These are phyloP conservation scores for Microcebus ravelobensis DNA, from an alignment of 2,113 vertebrate species.

Conservation along the genomic window DNA sequence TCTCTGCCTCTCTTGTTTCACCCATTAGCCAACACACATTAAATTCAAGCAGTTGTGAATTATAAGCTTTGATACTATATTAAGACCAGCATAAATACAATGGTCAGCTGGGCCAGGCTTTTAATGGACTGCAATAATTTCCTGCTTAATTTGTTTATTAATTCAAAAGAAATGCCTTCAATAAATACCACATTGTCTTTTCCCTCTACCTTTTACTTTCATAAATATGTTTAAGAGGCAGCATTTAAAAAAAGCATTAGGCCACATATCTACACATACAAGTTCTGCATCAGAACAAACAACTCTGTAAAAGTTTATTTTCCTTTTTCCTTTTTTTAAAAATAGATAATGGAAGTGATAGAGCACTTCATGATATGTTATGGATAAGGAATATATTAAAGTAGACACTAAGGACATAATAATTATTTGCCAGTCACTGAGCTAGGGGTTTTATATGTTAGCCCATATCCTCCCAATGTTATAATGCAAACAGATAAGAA, in stretches of 20 bases:
- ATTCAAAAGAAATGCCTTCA: conserved; percentile 6
- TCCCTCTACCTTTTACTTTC: not conserved
- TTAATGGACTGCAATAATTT: not conserved
- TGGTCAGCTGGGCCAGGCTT: not conserved
- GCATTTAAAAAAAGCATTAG: not conserved
- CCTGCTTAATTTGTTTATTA: not conserved
- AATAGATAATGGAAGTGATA: not conserved
- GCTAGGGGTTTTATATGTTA: not conserved
- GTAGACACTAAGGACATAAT: not conserved
- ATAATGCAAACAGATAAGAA: not conserved
- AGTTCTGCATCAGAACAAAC: not conserved
- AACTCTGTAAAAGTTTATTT: conserved; percentile 3
- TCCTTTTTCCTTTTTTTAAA: not conserved
- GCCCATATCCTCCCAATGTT: not conserved
- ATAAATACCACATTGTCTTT: not conserved
- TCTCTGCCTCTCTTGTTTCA: not conserved
- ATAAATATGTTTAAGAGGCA: not conserved
- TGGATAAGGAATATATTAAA: not conserved
- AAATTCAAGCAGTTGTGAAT: not conserved
- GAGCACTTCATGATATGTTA: not conserved
- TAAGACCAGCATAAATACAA: not conserved
- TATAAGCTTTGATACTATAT: not conserved
- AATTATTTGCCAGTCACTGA: not conserved
- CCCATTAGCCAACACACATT: not conserved
- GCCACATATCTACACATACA: not conserved